Base-by-base conservation (phyloP, 1,140 invertebrate species). In the Drosophila gunungcola region DNA sequence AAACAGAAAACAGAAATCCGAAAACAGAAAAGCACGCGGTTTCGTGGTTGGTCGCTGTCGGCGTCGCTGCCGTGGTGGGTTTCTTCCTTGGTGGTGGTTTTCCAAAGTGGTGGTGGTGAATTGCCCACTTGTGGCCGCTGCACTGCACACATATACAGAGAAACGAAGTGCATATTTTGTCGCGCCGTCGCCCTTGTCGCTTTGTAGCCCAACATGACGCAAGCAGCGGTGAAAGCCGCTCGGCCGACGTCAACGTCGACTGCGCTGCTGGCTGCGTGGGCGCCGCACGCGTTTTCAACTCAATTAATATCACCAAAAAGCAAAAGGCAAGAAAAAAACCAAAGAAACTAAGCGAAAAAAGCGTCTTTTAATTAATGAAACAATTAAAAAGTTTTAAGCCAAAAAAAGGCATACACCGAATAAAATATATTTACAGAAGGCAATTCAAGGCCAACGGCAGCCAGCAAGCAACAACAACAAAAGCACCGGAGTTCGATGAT, bases 221-320 rank as follows among this genome's bases (percentile, higher is more conserved):
- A 88, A 83, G 79, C 83, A 64, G 70, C 78, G 79, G 80, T 83
- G 80, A 88, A 88, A 88, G 84, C 80, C 76, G 77, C 60, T 25
- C 60, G 83, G 79, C 81, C 42, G 12, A 45, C 27, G 57, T 36
- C 53, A 32, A 12, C 46, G 39, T 39, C 41, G 34, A 13, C 41
- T 41, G 21, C 67, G 76, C 41, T 73, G 49, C 46, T 27, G 25
- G 43, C 54, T 83, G 83, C 80, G 84, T 88, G 80, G 83, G 84
- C 84, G 84, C 77, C 76, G 72, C 60, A 73, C 84, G 84, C 84
- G 68, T 88, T 89, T 77, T 72, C 83, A 88, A 88, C 83, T 88
- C 76, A 89, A 88, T 88, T 88, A 88, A 88, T 77, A 68, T 54
- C 56, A 34, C 53, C 32, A 52, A 52, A 52, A 52, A 13, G 25